These are phyloP conservation scores for Meriones unguiculatus DNA, from an alignment of 2,113 vertebrate species.

Conservation along the genomic window DNA sequence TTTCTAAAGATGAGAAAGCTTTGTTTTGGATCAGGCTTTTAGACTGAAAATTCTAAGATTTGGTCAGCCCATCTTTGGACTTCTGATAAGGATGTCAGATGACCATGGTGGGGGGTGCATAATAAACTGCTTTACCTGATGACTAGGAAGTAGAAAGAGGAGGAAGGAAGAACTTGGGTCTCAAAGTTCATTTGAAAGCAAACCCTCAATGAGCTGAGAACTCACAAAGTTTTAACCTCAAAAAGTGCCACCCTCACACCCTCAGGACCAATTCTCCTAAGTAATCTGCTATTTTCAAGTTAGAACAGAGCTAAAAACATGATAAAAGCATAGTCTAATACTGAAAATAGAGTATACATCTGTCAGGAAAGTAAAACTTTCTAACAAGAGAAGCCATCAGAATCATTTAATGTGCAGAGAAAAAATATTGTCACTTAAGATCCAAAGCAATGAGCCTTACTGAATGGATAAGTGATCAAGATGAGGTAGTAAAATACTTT, in stretches of 20 bases:
- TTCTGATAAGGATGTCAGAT: too few relatives aligned
- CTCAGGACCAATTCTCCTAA: background rate
- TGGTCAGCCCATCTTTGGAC: background rate
- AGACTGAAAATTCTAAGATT: background rate
- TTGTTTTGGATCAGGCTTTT: background rate
- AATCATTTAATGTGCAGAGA: background rate
- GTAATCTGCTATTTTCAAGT: background rate
- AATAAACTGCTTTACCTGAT: background rate
- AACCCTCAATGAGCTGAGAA: background rate
- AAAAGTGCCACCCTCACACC: background rate
- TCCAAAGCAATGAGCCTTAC: background rate
- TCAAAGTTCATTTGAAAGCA: background rate
- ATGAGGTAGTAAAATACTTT: background rate
- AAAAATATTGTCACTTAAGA: background rate
- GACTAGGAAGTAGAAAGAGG: background rate
- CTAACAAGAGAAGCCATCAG: background rate
- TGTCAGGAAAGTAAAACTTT: background rate
- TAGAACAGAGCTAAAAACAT: background rate
- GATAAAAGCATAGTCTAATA: background rate
- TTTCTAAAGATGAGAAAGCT: background rate
- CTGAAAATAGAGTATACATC: background rate
- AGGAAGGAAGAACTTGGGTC: background rate
- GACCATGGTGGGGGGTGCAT: rapidly evolving
- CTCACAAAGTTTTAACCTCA: background rate
- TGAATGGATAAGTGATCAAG: background rate